A percentile compares a stretch with the other conserved stretches of the same genome.
Evolutionary conservation across 1,140 invertebrate genomes (phyloP).

Genomic region (Papilio aristodemus): DNA sequence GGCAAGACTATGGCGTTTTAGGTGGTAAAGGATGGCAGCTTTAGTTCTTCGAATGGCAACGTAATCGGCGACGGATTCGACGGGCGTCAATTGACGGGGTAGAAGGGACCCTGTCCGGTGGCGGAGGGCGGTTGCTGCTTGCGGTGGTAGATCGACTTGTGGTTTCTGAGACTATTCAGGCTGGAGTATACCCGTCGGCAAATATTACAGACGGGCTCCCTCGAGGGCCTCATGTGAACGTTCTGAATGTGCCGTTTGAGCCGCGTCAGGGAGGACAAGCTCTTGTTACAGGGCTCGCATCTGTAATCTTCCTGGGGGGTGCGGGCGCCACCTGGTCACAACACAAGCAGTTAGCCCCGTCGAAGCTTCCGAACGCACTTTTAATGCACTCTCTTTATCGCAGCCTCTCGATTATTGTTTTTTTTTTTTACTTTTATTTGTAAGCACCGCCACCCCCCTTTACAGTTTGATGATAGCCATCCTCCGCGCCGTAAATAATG

Average conservation of each 20-base stretch:
- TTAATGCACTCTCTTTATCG: conserved; percentile 78
- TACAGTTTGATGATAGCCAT: conserved; percentile 66
- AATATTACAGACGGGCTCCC: conserved; percentile 92
- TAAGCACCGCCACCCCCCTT: conserved; percentile 78
- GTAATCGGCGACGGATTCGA: conserved; percentile 49
- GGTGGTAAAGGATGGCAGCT: conserved; percentile 74
- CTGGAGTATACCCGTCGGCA: conserved; percentile 93
- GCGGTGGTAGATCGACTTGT: conserved; percentile 94
- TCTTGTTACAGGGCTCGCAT: conserved; percentile 94
- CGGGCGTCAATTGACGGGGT: conserved; percentile 78
- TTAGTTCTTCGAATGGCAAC: conserved; percentile 70
- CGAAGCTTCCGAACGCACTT: conserved; percentile 78
- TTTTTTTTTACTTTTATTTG: conserved; percentile 35
- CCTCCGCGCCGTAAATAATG: conserved; percentile 65
- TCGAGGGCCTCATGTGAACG: conserved; percentile 91
- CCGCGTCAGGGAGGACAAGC: conserved; percentile 89
- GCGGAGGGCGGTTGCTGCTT: conserved; percentile 80
- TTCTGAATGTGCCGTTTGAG: conserved; percentile 93
- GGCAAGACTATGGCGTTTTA: conserved; percentile 77
- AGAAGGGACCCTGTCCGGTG: conserved; percentile 72
- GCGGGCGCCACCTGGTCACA: conserved; percentile 80
- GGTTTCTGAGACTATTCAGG: conserved; percentile 91
- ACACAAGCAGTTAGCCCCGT: conserved; percentile 78
- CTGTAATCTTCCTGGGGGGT: conserved; percentile 88
- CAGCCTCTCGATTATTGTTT: conserved; percentile 58